These are phyloP conservation scores for Dicrostonyx torquatus DNA, from an alignment of 2,797 vertebrate species.

Conservation along the genomic window DNA sequence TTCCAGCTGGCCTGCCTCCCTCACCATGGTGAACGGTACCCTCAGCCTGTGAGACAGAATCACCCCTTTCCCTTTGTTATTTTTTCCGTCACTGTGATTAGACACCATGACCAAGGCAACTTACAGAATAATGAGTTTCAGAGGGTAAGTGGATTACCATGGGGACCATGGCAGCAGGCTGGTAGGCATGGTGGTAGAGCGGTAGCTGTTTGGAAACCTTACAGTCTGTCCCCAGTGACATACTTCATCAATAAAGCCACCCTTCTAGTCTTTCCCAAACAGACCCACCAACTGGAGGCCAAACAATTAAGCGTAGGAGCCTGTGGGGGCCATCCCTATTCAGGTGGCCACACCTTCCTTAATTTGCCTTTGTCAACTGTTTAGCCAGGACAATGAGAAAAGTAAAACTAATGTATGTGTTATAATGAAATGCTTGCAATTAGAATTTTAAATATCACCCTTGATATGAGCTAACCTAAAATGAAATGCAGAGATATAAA, in stretches of 20 bases:
- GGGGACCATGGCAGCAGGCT: neutral
- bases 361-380: neutral
- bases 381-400: neutral
- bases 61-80: neutral
- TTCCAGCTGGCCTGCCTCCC: too few relatives aligned
- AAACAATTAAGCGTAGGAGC: neutral
- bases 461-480: neutral
- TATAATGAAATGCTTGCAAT: conserved; percentile 1
- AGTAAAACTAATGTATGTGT: neutral
- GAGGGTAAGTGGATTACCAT: neutral
- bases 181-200: too few relatives aligned
- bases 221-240: neutral
- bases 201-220: neutral
- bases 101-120: neutral
- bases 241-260: neutral
- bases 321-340: neutral
- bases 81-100: neutral
- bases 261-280: neutral
- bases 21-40: neutral
- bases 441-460: neutral
- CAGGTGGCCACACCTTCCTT: neutral
- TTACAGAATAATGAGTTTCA: neutral
- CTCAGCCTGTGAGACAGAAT: neutral
- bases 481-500: neutral
- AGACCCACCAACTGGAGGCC: too few relatives aligned